A percentile compares a stretch with the other conserved stretches of the same genome.
Conservation (phyloP, 2,797 vertebrate genomes). For the Epinephelus malabaricus region DNA sequence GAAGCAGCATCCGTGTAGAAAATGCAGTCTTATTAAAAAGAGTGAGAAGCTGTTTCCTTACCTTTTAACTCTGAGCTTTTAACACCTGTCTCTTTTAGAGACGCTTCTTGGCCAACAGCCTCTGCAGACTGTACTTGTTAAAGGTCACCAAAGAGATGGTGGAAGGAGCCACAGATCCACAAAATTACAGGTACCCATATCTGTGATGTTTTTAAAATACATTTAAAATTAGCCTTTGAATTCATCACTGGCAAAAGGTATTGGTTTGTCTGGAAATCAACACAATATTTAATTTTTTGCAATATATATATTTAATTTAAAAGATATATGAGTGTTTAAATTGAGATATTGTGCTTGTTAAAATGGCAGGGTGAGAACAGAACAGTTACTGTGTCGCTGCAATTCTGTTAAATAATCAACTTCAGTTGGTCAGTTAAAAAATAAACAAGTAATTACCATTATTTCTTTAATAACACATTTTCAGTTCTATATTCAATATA, state of each 20-base stretch:
- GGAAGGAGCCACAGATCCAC: not conserved
- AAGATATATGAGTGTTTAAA: not conserved
- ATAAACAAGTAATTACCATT: not conserved
- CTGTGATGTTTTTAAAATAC: not conserved
- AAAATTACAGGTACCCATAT: conserved; percentile 9
- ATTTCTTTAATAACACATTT: not conserved
- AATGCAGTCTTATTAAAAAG: not conserved
- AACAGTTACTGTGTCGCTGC: not conserved
- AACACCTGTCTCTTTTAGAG: conserved; percentile 1
- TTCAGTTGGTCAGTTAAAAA: not conserved
- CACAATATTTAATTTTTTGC: not conserved
- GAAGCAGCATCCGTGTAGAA: not conserved
- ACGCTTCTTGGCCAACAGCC: not conserved
- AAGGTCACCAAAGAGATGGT: not conserved
- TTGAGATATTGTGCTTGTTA: not conserved
- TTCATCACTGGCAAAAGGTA: not conserved
- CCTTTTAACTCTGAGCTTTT: not conserved
- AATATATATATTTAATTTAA: not conserved
- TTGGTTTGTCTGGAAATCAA: not conserved
- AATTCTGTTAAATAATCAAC: not conserved
- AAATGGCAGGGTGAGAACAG: not conserved
- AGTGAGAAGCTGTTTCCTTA: not conserved
- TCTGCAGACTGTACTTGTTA: conserved; percentile 40
- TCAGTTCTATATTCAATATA: not conserved
- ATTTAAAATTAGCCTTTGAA: not conserved